phyloP scores from a whole-genome alignment of 2,797 vertebrate species.

The Prunella strophiata region DNA sequence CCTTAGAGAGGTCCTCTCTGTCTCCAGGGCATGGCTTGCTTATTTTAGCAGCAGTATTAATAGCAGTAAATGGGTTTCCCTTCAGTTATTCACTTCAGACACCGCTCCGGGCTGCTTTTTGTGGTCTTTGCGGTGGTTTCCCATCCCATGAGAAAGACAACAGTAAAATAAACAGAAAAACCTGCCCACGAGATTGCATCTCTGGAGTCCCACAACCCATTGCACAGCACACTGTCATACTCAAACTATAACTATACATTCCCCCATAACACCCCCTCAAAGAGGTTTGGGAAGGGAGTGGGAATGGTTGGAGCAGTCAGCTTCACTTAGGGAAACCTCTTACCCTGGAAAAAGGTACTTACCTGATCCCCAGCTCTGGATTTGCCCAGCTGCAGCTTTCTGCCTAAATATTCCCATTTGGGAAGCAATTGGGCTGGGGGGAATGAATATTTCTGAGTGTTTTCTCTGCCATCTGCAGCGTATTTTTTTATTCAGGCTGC shows the following conservation, averaged over 20 bases:
- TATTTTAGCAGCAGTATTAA: slow-evolving; percentile 41
- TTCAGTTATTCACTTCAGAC: slow-evolving; percentile 27
- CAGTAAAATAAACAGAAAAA: slow-evolving; percentile 25
- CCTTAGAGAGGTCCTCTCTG: background rate
- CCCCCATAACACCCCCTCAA: fast-evolving
- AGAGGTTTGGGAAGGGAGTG: background rate
- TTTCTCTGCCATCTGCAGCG: background rate
- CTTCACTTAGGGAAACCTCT: background rate
- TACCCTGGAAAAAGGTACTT: background rate
- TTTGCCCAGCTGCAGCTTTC: background rate
- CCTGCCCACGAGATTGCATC: background rate
- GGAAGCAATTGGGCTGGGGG: background rate
- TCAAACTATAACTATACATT: fast-evolving
- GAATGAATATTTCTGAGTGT: background rate
- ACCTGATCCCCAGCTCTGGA: background rate
- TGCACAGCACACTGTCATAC: fast-evolving
- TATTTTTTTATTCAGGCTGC: background rate
- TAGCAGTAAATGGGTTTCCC: slow-evolving; percentile 55
- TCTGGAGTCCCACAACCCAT: background rate
- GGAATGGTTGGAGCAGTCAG: background rate
- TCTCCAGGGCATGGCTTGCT: background rate
- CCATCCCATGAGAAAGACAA: background rate
- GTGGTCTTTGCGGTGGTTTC: slow-evolving; percentile 13
- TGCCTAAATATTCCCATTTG: background rate
- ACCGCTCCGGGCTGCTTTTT: background rate